These are phyloP conservation scores for Colistium nudipinnis DNA, from an alignment of 2,113 vertebrate genomes.

Conservation along the genomic window DNA sequence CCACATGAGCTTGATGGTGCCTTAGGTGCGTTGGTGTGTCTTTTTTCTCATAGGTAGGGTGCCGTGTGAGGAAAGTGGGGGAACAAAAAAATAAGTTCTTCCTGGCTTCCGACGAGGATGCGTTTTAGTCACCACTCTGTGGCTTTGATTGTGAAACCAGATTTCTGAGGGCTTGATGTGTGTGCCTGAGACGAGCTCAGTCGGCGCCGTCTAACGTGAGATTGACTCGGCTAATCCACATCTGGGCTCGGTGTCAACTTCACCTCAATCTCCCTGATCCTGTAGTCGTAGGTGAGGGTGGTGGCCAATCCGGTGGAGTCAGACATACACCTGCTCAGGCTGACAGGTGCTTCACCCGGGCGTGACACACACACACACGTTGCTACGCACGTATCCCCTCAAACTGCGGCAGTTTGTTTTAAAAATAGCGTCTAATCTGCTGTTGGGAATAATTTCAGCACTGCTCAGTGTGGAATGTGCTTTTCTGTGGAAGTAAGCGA, in stretches of 20 bases:
- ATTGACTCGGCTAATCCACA: conserved; percentile 33
- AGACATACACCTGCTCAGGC: conserved; percentile 59
- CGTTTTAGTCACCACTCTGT: not conserved
- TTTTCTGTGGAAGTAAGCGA: conserved; percentile 9
- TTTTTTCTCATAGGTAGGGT: conserved; percentile 15
- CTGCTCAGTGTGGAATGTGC: conserved; percentile 20
- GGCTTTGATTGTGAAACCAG: not conserved
- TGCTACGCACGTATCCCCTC: not conserved
- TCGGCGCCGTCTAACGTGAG: not conserved
- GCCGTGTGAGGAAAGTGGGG: not conserved
- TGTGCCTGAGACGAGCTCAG: not conserved
- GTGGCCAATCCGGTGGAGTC: conserved; percentile 23
- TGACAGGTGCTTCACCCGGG: conserved; percentile 47
- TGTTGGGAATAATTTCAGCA: conserved; percentile 11
- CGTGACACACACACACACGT: conserved; percentile 3
- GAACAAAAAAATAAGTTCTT: not conserved
- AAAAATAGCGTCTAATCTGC: conserved; percentile 28
- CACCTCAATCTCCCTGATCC: conserved; percentile 38
- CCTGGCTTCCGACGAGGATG: not conserved
- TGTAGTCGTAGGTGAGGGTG: conserved; percentile 22
- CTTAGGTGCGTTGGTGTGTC: conserved; percentile 65
- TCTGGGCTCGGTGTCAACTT: conserved; percentile 35
- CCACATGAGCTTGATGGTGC: conserved; percentile 57
- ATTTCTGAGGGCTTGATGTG: not conserved
- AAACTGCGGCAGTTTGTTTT: conserved; percentile 10